Evolutionary conservation across 2,113 vertebrate species (phyloP), one percentile per base, ranked within the genome.

Genomic region (Sapajus apella): DNA sequence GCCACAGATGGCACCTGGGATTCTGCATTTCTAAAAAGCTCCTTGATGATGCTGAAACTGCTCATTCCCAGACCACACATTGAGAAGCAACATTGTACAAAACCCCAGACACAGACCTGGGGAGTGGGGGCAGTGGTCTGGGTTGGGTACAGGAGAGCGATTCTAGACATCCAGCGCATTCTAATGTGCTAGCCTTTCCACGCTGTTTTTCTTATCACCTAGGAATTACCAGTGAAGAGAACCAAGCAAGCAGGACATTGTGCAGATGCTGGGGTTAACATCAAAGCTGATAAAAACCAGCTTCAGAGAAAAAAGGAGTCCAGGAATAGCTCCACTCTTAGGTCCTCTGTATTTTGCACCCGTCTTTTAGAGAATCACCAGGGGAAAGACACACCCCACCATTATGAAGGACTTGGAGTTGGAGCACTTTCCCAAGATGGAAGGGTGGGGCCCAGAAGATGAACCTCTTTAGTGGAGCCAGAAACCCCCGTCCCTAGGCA

Each of bases 271-370:
- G 25, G 93, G 90, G 50, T 84, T 87, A 97, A 92, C 47, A 76
- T 93, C 96, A 56, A 37, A 96, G 70, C 83, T 97, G 30, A 95
- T 43, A 58, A 12, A 73, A 93, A 89, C 5, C 80, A 75, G 73
- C 32, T 77, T 58, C 70, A 27, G 81, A 95, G 89, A 52, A 86
- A 94, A 30, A 0, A 68, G 27, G 61, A 96, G 86, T 55, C 25
- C 25, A 50, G 66, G n/a, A 70, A 13, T 0, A 18, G 0, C 27
- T 47, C n/a, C 64, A 37, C 3, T 3, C 27, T 52, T 11, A 3
- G 30, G 32, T 20, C 68, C 40, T 93, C 91, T 87, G 18, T 21
- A 12, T 27, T 86, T 61, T 43, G 8, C 25, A 30, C 20, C 66
- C 68, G 76, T 40, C 25, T 47, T 20, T 37, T 6, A 30, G 75